Evolutionary conservation across 1,140 invertebrate species (phyloP).

Genomic region (Octopus sinensis): DNA sequence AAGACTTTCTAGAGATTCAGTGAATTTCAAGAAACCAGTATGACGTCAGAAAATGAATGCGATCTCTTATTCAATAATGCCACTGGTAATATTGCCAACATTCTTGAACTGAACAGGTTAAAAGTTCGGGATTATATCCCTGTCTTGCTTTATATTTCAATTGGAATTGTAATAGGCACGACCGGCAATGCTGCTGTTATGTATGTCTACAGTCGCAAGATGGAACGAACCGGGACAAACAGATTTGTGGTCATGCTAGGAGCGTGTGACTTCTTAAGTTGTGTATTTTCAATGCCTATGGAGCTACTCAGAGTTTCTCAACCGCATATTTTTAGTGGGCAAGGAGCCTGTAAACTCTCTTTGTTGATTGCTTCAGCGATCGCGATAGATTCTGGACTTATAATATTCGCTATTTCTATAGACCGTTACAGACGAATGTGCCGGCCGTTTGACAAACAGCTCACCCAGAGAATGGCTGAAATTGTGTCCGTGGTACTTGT

Average conservation of each 20-base stretch:
- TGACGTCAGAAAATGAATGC: background rate
- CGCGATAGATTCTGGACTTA: slow-evolving; percentile 22
- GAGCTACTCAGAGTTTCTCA: slow-evolving; percentile 28
- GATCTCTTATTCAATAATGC: background rate
- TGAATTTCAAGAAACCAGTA: background rate
- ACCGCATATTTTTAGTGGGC: slow-evolving; percentile 27
- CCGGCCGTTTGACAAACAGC: slow-evolving; percentile 29
- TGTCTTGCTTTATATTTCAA: slow-evolving; percentile 26
- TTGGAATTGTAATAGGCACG: slow-evolving; percentile 35
- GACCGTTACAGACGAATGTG: slow-evolving; percentile 34
- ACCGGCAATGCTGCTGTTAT: slow-evolving; percentile 43
- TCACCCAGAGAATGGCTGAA: slow-evolving; percentile 18
- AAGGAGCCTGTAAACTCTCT: slow-evolving; percentile 24
- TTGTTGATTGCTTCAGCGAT: slow-evolving; percentile 26
- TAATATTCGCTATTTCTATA: slow-evolving; percentile 30
- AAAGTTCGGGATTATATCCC: slow-evolving; percentile 31
- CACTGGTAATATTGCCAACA: background rate
- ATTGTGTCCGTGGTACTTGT: slow-evolving; percentile 19
- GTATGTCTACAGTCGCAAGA: slow-evolving; percentile 39
- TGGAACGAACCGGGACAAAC: slow-evolving; percentile 38
- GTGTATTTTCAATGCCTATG: slow-evolving; percentile 34
- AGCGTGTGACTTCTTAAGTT: slow-evolving; percentile 41
- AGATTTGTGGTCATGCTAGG: slow-evolving; percentile 41
- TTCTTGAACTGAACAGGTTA: slow-evolving; percentile 24
- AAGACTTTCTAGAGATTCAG: background rate